Evolutionary conservation across 2,888 invertebrate genomes (phyloP), one percentile per base, ranked within the genome.

Genomic region (Caradrina clavipalpis): DNA sequence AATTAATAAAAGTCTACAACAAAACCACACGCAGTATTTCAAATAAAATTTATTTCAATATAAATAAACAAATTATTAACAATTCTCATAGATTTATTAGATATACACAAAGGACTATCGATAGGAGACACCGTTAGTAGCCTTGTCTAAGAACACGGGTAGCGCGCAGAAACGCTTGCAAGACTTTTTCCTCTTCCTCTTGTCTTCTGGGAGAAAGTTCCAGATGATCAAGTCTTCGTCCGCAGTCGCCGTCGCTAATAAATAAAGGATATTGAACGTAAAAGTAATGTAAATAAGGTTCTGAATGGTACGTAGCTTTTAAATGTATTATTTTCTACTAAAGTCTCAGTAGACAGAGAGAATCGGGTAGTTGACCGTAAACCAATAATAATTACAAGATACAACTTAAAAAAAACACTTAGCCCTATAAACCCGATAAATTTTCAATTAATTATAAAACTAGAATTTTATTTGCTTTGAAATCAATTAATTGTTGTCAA

Each of bases 191-290:
- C 75, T 87, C 42, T 86, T 89, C 8, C 82, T 83, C 21, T 88
- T 87, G 50, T 92, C 91, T 87, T 94, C 93, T 63, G 95, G 95
- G 6, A 96, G 91, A 50, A 96, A 96, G 80, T 95, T 96, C 95
- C 95, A 96, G 80, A 96, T 95, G 49, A 95, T 92, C 62, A 96
- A 82, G 79, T 96, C 96, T 81, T 96, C 96, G 50, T 90, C 94
- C 15, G 87, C 87, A 13, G 96, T 96, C 8, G 96, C 96, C 49
- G 95, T 95, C 1, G 96, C 96, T 96, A 62, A 17, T 35, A 50
- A 22, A 13, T 47, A 51, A 26, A 21, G 13, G 17, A 31, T 13
- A 15, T 42, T 42, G 42, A 42, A 15, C 13, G 3, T 42, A 8
- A 35, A 8, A 8, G 8, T 35, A 26, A 2, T 26, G 26, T 26